Conservation (phyloP, 2,888 invertebrate species). For the Silvanus unidentatus region DNA sequence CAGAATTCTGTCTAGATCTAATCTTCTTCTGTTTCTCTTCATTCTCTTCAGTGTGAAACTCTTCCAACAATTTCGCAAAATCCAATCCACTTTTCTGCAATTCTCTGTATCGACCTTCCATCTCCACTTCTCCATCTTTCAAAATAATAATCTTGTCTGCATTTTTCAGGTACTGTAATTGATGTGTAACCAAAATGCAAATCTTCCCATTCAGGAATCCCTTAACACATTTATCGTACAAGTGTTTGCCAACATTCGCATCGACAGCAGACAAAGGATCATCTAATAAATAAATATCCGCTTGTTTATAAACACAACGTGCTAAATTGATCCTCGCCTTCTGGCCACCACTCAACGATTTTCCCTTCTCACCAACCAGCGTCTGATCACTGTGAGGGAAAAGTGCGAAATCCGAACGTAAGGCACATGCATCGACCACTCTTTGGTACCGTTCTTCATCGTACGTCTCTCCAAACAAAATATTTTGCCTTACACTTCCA, state of each 20-base stretch:
- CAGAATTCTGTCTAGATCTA: slow-evolving; percentile 37
- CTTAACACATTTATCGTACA: slow-evolving; percentile 67
- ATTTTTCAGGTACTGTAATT: slow-evolving; percentile 53
- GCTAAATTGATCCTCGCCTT: slow-evolving; percentile 76
- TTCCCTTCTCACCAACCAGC: slow-evolving; percentile 75
- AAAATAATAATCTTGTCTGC: slow-evolving; percentile 42
- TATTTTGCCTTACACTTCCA: slow-evolving; percentile 65
- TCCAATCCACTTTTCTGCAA: slow-evolving; percentile 50
- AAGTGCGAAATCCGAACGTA: slow-evolving; percentile 64
- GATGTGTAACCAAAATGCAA: slow-evolving; percentile 64
- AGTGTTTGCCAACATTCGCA: slow-evolving; percentile 65
- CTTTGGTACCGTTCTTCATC: slow-evolving; percentile 54
- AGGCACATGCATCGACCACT: slow-evolving; percentile 60
- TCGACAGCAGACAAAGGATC: slow-evolving; percentile 82
- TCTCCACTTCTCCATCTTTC: slow-evolving; percentile 47
- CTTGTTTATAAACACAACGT: slow-evolving; percentile 67
- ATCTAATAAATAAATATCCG: slow-evolving; percentile 73
- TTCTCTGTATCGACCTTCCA: slow-evolving; percentile 47
- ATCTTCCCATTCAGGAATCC: slow-evolving; percentile 55
- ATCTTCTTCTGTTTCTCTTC: slow-evolving; percentile 36
- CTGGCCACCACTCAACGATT: slow-evolving; percentile 79
- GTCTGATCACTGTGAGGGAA: slow-evolving; percentile 73
- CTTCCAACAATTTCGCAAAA: slow-evolving; percentile 46
- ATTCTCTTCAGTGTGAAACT: slow-evolving; percentile 34
- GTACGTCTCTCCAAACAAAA: slow-evolving; percentile 65